Conservation (phyloP, 1,140 invertebrate genomes). For the Proales similis region DNA sequence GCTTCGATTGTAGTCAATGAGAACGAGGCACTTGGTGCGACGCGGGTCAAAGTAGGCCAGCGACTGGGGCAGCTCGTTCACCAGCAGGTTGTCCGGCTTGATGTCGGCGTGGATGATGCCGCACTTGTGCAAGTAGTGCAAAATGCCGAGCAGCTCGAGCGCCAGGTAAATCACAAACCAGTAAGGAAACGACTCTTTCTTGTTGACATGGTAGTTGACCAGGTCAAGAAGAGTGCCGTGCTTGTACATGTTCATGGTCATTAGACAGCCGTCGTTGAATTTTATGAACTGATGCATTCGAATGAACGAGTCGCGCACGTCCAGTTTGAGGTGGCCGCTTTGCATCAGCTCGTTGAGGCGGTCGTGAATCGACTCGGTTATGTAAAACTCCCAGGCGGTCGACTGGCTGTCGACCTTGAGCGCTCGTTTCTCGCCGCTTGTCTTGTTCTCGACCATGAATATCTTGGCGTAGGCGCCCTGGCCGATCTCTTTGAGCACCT, state of each 20-base stretch:
- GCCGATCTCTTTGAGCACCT: conserved; percentile 20
- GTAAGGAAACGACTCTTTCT: conserved; percentile 7
- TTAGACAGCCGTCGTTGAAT: conserved; percentile 28
- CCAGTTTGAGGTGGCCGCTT: conserved; percentile 6
- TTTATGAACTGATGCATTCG: conserved; percentile 36
- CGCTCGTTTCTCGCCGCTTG: conserved; percentile 5
- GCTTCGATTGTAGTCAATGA: conserved; percentile 33
- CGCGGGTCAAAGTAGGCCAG: conserved; percentile 26
- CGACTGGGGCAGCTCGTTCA: conserved; percentile 10
- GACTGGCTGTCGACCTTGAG: conserved; percentile 35
- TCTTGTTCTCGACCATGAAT: conserved; percentile 21
- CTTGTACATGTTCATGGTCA: conserved; percentile 15
- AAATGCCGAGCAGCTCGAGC: conserved; percentile 22
- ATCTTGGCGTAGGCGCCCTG: conserved; percentile 23
- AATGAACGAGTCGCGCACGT: conserved; percentile 33
- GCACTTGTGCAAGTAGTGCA: conserved; percentile 30
- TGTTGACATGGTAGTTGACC: conserved; percentile 29
- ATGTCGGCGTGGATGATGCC: conserved; percentile 33
- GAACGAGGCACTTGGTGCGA: conserved; percentile 23
- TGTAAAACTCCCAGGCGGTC: conserved; percentile 35
- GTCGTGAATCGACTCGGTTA: conserved; percentile 16
- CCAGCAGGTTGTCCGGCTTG: conserved; percentile 27
- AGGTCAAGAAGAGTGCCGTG: conserved; percentile 23
- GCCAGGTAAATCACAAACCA: conserved; percentile 33
- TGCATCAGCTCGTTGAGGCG: conserved; percentile 12